Evolutionary conservation across 30 jellyfish, hydroid and myxozoan species (phyloP), one percentile per base, ranked within the genome.

Genomic region (Aurelia sp.): DNA sequence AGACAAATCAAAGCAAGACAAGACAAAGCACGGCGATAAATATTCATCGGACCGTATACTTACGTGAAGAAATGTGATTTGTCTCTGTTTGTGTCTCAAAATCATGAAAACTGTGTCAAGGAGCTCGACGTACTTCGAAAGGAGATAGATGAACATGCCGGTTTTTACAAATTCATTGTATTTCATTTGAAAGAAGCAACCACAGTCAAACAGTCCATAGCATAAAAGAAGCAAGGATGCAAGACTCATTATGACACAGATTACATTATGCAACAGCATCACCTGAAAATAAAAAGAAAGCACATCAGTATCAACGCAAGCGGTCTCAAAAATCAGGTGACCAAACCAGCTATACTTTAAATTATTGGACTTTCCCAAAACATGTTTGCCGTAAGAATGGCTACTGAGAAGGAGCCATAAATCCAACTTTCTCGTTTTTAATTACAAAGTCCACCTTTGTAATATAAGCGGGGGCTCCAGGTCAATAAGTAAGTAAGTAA

Each of bases 71-170:
- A 80, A 92, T 22, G 98, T 79, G 15, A 92, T 87, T 41, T 92
- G 98, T 63, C 97, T 47, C 61, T 92, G 87, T 76, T 87, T 92
- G 88, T 92, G 98, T 51, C 98, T 72, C 59, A 92, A 50, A 33
- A 92, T 74, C 98, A 92, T 92, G 80, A 92, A 86, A 17, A 92
- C 88, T 18, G 98, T 92, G 60, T 92, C 98, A n/a, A 92, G 88
- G 16, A 92, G 95, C 84, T 92, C 98, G 57, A 92, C 79, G 72
- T 92, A 78, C 51, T 92, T 92, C 57, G 98, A 92, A 16, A 87
- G 24, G 22, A 87, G 76, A 60, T 92, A 92, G 21, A 92, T 31
- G 63, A 62, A 41, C 71, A 87, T 41, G 13, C 98, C 98, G 0
- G 19, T 8, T 60, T 63, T 81, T 2, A 92, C 86, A 24, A 30